phyloP scores from a whole-genome alignment of 2,797 vertebrate genomes.

The Chiroxiphia lanceolata region DNA sequence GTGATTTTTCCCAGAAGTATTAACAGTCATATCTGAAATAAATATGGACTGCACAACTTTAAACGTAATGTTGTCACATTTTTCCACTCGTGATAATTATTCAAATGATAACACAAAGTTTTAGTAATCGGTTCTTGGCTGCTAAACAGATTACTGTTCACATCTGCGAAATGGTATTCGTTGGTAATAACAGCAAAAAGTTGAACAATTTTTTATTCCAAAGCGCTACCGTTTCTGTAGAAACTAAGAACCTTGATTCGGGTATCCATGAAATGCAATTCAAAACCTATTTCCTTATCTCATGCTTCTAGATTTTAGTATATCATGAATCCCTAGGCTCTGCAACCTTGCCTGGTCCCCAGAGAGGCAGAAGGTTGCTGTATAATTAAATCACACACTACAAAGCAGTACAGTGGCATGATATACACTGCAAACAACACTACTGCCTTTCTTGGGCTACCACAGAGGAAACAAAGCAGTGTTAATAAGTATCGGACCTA shows the following conservation, averaged over 20 bases:
- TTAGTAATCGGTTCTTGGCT: neutral
- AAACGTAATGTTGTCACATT: neutral
- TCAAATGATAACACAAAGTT: neutral
- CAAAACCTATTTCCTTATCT: neutral
- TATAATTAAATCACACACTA: constrained; percentile 37
- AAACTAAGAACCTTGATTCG: neutral
- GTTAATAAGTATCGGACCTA: neutral
- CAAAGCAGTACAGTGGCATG: constrained; percentile 28
- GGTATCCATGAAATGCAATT: neutral
- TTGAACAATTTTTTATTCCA: neutral
- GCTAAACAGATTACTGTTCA: neutral
- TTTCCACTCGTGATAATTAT: neutral
- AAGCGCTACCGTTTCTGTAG: neutral
- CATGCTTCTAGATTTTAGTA: neutral
- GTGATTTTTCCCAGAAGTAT: neutral
- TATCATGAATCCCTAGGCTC: neutral
- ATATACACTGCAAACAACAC: neutral
- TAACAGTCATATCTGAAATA: constrained; percentile 3
- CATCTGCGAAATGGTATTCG: neutral
- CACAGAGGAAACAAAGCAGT: neutral
- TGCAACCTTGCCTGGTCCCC: neutral
- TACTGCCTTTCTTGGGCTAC: neutral
- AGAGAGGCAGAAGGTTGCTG: constrained; percentile 10
- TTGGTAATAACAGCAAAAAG: neutral
- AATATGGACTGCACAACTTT: neutral